Conservation (phyloP, 64 coral and sea anemone species). For the Trachythela sp. region DNA sequence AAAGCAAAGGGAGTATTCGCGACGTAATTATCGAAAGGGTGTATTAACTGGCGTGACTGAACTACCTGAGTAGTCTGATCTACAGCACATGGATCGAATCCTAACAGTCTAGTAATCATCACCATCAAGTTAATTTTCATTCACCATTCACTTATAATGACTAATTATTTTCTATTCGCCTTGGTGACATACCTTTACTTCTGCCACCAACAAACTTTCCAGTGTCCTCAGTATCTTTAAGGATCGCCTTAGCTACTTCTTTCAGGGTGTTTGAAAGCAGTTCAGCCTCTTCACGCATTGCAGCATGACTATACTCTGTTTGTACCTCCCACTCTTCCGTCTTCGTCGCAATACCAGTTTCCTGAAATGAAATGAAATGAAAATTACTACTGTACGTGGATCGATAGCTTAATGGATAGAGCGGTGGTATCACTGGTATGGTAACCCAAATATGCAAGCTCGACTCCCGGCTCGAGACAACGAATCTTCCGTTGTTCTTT, state of each 20-base stretch:
- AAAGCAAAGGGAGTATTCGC: no score
- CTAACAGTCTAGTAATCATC: neutral
- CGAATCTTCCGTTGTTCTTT: no score
- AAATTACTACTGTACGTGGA: no score
- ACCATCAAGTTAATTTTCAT: neutral
- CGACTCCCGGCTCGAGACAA: no score
- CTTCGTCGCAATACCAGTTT: slow-evolving; percentile 70
- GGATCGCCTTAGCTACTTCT: slow-evolving; percentile 53
- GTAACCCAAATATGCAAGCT: no score
- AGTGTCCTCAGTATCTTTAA: neutral
- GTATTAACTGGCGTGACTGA: no score
- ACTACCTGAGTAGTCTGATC: no score
- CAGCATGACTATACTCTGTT: slow-evolving; percentile 85
- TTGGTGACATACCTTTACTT: neutral
- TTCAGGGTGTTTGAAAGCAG: slow-evolving; percentile 71
- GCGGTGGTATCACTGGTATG: no score
- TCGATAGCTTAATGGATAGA: no score
- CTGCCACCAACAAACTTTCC: neutral
- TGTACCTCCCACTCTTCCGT: slow-evolving; percentile 98
- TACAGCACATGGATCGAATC: no score
- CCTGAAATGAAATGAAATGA: slow-evolving; percentile 45
- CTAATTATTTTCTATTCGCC: neutral
- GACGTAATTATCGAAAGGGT: no score
- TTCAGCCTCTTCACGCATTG: slow-evolving; percentile 85
- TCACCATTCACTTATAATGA: neutral